Evolutionary conservation across 2,888 invertebrate species (phyloP).

Genomic region (Steinernema carpocapsae): DNA sequence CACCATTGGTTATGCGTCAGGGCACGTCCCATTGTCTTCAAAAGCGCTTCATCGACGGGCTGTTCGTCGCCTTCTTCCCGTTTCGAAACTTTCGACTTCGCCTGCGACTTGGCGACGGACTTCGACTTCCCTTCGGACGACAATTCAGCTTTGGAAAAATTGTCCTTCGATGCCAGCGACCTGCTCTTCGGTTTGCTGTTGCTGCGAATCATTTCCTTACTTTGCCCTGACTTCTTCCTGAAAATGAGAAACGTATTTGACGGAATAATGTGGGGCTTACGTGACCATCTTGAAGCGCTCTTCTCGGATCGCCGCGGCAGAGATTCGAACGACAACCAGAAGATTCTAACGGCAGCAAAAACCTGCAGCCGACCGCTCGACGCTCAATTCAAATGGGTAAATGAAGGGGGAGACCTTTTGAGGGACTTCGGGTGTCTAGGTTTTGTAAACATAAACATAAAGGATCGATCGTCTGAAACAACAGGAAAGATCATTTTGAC

Average conservation of each 20-base stretch:
- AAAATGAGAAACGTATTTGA: not conserved
- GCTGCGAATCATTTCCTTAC: not conserved
- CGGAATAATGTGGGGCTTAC: not conserved
- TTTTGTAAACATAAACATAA: no score
- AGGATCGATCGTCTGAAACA: no score
- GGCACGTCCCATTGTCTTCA: not conserved
- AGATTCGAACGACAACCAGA: not conserved
- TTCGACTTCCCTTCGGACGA: no score
- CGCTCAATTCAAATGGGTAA: not conserved
- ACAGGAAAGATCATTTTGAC: no score
- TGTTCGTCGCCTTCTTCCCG: not conserved
- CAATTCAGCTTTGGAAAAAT: no score
- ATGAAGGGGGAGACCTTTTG: no score
- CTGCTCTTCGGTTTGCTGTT: not conserved
- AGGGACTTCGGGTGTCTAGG: no score
- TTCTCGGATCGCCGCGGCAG: not conserved
- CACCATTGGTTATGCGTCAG: slow-evolving; percentile 31
- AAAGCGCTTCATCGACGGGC: not conserved
- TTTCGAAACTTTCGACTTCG: not conserved
- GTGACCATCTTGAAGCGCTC: not conserved
- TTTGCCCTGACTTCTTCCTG: not conserved
- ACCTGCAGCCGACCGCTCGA: not conserved
- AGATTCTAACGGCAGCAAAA: not conserved
- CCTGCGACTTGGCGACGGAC: not conserved
- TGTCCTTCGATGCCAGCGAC: not conserved